Conservation (phyloP, 1,140 invertebrate species). For the Episyrphus balteatus region DNA sequence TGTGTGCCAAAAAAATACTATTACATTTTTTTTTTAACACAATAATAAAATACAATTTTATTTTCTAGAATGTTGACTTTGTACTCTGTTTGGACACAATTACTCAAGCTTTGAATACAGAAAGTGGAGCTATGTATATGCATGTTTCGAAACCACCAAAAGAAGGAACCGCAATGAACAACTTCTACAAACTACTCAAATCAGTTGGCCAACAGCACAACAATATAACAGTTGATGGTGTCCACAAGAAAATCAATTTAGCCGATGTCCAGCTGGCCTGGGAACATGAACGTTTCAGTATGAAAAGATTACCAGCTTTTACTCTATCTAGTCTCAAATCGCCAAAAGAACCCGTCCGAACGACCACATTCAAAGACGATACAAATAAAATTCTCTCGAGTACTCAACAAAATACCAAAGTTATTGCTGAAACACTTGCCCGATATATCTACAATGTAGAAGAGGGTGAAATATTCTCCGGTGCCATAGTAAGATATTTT, state of each 20-base stretch:
- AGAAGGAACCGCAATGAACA: constrained; percentile 61
- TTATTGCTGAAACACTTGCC: constrained; percentile 73
- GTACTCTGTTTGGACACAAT: constrained; percentile 88
- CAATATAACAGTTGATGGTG: constrained; percentile 55
- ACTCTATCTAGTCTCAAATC: constrained; percentile 74
- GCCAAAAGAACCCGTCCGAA: constrained; percentile 46
- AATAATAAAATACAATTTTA: background rate
- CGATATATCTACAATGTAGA: constrained; percentile 71
- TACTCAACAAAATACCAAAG: constrained; percentile 50
- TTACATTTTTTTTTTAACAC: too few relatives aligned
- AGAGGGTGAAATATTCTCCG: constrained; percentile 20
- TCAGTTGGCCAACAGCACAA: constrained; percentile 38
- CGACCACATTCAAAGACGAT: constrained; percentile 48
- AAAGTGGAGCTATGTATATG: constrained; percentile 56
- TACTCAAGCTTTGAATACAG: constrained; percentile 40
- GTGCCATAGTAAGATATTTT: constrained; percentile 18
- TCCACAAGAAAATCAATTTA: constrained; percentile 97
- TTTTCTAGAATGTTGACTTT: constrained; percentile 69
- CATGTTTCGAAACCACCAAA: constrained; percentile 96
- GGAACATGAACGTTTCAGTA: constrained; percentile 96
- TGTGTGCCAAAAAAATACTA: too few relatives aligned
- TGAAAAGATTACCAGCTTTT: constrained; percentile 79
- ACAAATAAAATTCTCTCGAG: constrained; percentile 15
- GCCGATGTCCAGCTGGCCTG: constrained; percentile 85
- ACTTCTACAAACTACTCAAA: constrained; percentile 61